These are phyloP conservation scores for Julus scandinavius DNA, from an alignment of 2,888 invertebrate genomes.

Conservation along the genomic window DNA sequence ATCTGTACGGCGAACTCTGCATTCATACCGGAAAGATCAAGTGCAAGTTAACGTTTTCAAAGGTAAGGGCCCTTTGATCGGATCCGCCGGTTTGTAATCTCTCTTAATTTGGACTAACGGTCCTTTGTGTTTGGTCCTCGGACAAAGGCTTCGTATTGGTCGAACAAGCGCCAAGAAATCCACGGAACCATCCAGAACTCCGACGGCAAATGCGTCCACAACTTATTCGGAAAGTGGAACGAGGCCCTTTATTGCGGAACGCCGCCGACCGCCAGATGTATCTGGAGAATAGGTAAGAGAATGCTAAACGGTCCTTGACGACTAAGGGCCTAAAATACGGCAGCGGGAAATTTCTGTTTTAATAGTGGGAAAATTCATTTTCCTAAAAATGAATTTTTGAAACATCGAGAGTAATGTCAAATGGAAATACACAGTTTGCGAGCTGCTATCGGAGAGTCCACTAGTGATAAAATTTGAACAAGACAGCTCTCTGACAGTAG, in stretches of 20 bases:
- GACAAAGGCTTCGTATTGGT: conserved; percentile 78
- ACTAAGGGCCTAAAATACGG: too few relatives aligned
- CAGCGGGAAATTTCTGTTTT: too few relatives aligned
- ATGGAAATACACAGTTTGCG: too few relatives aligned
- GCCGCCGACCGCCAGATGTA: conserved; percentile 76
- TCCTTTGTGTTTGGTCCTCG: too few relatives aligned
- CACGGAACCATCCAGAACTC: conserved; percentile 73
- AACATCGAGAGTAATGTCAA: too few relatives aligned
- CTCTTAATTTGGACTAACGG: conserved; percentile 16
- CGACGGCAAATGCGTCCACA: conserved; percentile 71
- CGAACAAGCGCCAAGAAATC: conserved; percentile 81
- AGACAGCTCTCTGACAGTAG: too few relatives aligned
- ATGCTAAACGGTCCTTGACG: neutral
- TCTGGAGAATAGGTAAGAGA: conserved; percentile 78
- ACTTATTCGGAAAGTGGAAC: conserved; percentile 83
- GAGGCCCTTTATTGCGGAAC: conserved; percentile 81
- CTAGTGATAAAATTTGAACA: too few relatives aligned
- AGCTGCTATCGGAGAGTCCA: too few relatives aligned
- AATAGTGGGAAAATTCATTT: too few relatives aligned
- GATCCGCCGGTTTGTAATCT: conserved; percentile 49
- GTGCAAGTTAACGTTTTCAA: conserved; percentile 82
- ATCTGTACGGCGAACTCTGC: conserved; percentile 84
- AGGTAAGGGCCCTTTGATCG: conserved; percentile 69
- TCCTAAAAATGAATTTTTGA: too few relatives aligned
- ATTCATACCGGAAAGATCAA: conserved; percentile 74